A percentile compares a stretch with the other conserved stretches of the same genome.
Evolutionary conservation across 2,888 invertebrate species (phyloP).

Genomic region (Danaus chrysippus): DNA sequence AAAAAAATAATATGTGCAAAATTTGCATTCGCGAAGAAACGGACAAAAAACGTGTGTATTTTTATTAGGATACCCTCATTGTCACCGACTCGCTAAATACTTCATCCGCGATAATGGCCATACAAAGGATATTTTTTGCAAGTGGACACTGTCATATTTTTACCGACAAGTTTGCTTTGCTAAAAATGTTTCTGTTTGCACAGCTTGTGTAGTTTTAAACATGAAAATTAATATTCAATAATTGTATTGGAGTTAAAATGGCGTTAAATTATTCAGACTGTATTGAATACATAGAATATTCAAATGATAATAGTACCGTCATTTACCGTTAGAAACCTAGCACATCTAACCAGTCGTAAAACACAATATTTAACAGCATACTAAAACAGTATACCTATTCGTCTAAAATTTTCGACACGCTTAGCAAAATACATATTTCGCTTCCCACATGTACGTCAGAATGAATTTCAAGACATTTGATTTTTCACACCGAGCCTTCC

Average conservation of each 20-base stretch:
- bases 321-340: background rate
- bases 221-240: slow-evolving; percentile 26
- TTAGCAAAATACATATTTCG: too few species aligned
- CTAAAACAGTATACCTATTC: too few species aligned
- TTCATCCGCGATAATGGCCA: slow-evolving; percentile 58
- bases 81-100: slow-evolving; percentile 64
- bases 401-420: too few species aligned
- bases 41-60: slow-evolving; percentile 41
- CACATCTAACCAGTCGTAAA: too few species aligned
- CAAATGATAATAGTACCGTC: background rate
- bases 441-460: too few species aligned
- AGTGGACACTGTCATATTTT: slow-evolving; percentile 28
- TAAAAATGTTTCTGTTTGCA: slow-evolving; percentile 23
- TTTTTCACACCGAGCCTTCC: too few species aligned
- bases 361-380: too few species aligned
- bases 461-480: too few species aligned
- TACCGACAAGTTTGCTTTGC: slow-evolving; percentile 28
- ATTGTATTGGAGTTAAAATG: slow-evolving; percentile 7
- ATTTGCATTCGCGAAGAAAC: slow-evolving; percentile 47
- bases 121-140: slow-evolving; percentile 45
- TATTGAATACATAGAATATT: slow-evolving; percentile 10
- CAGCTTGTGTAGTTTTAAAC: slow-evolving; percentile 16
- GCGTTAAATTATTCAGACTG: background rate
- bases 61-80: slow-evolving; percentile 68
- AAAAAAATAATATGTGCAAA: slow-evolving; percentile 31